Evolutionary conservation across 2,113 vertebrate species (phyloP).

Genomic region (Scomber colias): DNA sequence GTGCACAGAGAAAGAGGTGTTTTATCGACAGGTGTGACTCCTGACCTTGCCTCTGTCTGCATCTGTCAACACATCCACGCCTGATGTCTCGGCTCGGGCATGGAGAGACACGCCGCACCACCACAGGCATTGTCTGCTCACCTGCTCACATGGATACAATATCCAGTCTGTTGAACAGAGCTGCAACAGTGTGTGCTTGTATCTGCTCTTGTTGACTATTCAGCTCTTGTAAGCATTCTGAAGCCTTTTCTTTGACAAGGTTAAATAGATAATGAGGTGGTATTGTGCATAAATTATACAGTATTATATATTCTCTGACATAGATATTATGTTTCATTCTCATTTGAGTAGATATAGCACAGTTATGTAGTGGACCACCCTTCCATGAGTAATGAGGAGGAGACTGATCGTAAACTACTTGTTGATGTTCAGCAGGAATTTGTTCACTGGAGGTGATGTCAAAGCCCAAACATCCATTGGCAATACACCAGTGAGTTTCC

Average conservation of each 20-base stretch:
- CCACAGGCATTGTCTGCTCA: slow-evolving; percentile 76
- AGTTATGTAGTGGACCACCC: slow-evolving; percentile 7
- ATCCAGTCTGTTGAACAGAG: slow-evolving; percentile 40
- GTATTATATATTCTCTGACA: neutral
- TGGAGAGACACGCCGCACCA: slow-evolving; percentile 59
- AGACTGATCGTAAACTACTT: slow-evolving; percentile 62
- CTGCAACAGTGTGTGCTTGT: slow-evolving; percentile 1
- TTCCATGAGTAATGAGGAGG: slow-evolving; percentile 43
- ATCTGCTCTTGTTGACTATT: slow-evolving; percentile 2
- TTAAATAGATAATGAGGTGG: neutral
- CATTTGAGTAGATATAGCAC: slow-evolving; percentile 5
- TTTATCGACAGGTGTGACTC: slow-evolving; percentile 81
- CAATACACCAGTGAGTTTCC: slow-evolving; percentile 64
- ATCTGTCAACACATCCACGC: slow-evolving; percentile 72
- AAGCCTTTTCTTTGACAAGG: slow-evolving; percentile 19
- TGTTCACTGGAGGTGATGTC: slow-evolving; percentile 70
- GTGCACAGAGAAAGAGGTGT: slow-evolving; percentile 34
- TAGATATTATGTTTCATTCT: slow-evolving; percentile 4
- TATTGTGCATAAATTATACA: neutral
- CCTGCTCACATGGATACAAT: slow-evolving; percentile 71
- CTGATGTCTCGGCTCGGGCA: slow-evolving; percentile 60
- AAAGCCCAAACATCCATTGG: slow-evolving; percentile 72
- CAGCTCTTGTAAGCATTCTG: neutral
- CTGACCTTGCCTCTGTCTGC: slow-evolving; percentile 67
- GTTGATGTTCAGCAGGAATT: slow-evolving; percentile 62